A percentile compares a stretch with the other conserved stretches of the same genome.
Conservation (phyloP, 1,140 invertebrate species). For the Oreohelix idahoensis region DNA sequence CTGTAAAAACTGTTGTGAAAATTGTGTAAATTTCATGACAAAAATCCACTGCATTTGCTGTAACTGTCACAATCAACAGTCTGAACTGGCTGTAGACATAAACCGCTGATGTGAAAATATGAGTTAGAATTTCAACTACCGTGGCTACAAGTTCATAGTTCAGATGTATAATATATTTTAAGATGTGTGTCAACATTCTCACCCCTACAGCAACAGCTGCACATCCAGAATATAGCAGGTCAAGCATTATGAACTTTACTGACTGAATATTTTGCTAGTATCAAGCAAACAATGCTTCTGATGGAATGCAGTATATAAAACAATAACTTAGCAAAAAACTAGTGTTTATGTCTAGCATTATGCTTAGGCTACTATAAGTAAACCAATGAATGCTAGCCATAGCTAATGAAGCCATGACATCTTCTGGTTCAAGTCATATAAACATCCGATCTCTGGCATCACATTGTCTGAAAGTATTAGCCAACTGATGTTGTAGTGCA, state of each 20-base stretch:
- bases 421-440: too few species aligned
- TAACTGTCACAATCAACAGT: not conserved
- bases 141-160: slow-evolving; percentile 36
- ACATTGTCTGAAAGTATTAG: too few species aligned
- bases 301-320: too few species aligned
- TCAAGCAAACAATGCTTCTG: too few species aligned
- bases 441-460: too few species aligned
- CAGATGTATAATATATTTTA: not conserved
- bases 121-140: not conserved
- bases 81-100: not conserved
- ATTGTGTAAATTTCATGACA: not conserved
- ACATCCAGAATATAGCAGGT: not conserved
- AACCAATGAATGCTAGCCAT: too few species aligned
- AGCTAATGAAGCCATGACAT: too few species aligned
- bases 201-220: not conserved
- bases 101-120: not conserved
- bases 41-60: not conserved
- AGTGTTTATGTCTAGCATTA: too few species aligned
- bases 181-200: not conserved
- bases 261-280: not conserved
- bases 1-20: not conserved
- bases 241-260: slow-evolving; percentile 9
- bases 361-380: too few species aligned
- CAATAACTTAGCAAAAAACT: too few species aligned
- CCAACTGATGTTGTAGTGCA: too few species aligned